These are phyloP conservation scores for Norana najaformis DNA, from an alignment of 2,888 invertebrate genomes.

Conservation along the genomic window DNA sequence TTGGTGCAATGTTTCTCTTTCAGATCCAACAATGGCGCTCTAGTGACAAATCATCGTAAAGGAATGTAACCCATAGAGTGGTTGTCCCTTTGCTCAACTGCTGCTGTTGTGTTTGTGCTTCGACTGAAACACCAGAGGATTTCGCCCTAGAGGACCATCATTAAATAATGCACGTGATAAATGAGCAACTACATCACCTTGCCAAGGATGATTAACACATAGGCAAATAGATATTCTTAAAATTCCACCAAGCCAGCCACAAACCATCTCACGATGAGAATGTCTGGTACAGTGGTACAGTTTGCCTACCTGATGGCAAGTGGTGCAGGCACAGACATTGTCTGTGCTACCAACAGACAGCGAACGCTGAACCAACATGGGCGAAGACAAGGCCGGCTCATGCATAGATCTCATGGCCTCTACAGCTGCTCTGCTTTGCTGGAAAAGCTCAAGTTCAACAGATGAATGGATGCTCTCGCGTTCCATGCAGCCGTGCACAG, in stretches of 20 bases:
- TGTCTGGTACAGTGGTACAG: background rate
- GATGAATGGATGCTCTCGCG: background rate
- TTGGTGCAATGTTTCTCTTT: no score
- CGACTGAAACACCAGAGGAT: background rate
- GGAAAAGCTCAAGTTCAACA: background rate
- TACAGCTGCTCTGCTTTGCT: background rate
- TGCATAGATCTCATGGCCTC: background rate
- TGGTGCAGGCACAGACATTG: background rate
- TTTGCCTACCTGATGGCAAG: slow-evolving; percentile 10
- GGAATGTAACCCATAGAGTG: background rate
- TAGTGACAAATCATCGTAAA: no score
- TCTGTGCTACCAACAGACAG: background rate
- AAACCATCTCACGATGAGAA: background rate
- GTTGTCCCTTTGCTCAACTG: background rate
- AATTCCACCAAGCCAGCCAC: background rate
- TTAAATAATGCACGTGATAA: background rate
- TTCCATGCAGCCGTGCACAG: background rate
- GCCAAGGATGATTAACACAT: background rate
- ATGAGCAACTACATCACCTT: background rate
- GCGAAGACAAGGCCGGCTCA: background rate
- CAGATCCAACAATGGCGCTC: no score
- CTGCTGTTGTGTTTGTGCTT: background rate
- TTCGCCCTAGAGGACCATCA: background rate
- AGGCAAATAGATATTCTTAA: background rate
- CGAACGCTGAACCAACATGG: slow-evolving; percentile 8